Conservation (phyloP, 2,888 invertebrate species). For the Eupithecia subumbrata region DNA sequence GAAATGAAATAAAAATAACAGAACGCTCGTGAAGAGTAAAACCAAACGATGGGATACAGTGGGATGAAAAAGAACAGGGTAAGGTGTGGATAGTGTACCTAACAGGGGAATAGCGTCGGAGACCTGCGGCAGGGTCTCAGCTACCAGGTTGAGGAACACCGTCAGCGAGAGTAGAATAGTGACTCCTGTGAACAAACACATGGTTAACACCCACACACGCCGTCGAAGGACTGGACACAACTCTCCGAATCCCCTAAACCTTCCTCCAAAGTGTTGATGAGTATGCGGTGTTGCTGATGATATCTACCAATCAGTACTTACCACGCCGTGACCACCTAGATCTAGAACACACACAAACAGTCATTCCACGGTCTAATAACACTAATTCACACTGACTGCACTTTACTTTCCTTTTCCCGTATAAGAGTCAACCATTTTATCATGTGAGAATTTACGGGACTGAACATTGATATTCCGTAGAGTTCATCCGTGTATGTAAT, state of each 20-base stretch:
- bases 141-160: conserved; percentile 99
- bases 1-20: conserved; percentile 56
- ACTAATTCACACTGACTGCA: conserved; percentile 62
- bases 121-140: conserved; percentile 99
- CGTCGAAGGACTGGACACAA: conserved; percentile 49
- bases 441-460: conserved; percentile 6
- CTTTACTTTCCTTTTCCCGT: conserved; percentile 57
- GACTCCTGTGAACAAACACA: conserved; percentile 95
- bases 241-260: conserved; percentile 51
- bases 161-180: conserved; percentile 99
- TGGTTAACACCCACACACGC: conserved; percentile 73
- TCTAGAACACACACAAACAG: conserved; percentile 59
- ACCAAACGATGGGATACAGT: conserved; percentile 63
- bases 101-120: conserved; percentile 99
- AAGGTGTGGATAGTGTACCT: conserved; percentile 89
- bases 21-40: conserved; percentile 58
- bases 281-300: conserved; percentile 50
- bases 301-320: conserved; percentile 58
- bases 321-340: conserved; percentile 47
- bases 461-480: conserved; percentile 5
- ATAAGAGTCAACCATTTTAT: conserved; percentile 54
- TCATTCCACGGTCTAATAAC: conserved; percentile 66
- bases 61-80: conserved; percentile 66
- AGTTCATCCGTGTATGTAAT: conserved; percentile 29
- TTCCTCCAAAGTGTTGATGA: conserved; percentile 33